A percentile compares a stretch with the other conserved stretches of the same genome.
Evolutionary conservation across 1,140 invertebrate species (phyloP).

Genomic region (Macrobrachium rosenbergii): DNA sequence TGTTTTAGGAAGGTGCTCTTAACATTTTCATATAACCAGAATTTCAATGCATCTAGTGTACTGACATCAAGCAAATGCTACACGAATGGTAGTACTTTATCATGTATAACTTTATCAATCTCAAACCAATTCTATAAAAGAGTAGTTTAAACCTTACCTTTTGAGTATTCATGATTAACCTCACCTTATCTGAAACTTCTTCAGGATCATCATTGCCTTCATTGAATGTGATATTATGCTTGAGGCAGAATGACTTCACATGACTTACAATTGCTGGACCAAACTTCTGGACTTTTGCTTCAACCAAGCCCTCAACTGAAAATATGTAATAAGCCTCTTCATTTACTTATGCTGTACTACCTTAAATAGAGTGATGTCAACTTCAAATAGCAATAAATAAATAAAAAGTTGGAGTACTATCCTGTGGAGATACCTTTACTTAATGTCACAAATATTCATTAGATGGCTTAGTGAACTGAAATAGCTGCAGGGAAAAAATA

Average conservation of each 20-base stretch:
- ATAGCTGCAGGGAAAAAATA: no score
- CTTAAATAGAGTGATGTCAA: neutral
- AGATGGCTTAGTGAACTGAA: no score
- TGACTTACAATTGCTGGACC: constrained; percentile 70
- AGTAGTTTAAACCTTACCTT: neutral
- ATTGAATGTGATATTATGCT: constrained; percentile 3
- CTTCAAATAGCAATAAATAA: no score
- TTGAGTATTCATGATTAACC: neutral
- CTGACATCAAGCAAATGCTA: no score
- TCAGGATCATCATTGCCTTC: neutral
- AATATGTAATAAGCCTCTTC: constrained; percentile 5
- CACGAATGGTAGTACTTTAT: no score
- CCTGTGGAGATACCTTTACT: neutral
- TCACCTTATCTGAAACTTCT: neutral
- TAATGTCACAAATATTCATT: no score
- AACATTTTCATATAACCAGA: no score
- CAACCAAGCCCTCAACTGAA: constrained; percentile 75
- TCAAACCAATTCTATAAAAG: no score
- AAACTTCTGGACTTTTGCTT: constrained; percentile 76
- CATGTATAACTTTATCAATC: no score
- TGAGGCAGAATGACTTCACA: constrained; percentile 39
- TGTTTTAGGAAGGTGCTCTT: no score
- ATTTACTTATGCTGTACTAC: constrained; percentile 19
- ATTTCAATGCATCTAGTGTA: no score
- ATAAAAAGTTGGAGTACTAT: no score